Evolutionary conservation across 2,888 invertebrate species (phyloP), one percentile per base, ranked within the genome.

Genomic region (Cephus pulcher): DNA sequence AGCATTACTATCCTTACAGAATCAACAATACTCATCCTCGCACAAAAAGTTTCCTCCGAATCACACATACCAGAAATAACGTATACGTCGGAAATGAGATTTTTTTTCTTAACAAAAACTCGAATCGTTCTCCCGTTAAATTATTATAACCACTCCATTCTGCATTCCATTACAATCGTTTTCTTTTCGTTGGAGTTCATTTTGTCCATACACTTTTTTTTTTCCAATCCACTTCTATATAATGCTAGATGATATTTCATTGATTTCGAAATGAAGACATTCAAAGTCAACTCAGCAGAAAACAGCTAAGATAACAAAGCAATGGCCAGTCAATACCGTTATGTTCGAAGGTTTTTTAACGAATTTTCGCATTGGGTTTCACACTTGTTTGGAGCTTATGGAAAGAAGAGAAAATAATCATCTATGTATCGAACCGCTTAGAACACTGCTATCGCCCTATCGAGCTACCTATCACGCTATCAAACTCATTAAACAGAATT

Each of bases 41-140:
- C 79, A 76, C 77, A 75, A 83, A 75, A 83, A 82, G 86, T 88
- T 86, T 85, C 23, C 56, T 56, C 23, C 85, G 86, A 88, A 88
- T 88, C 86, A 88, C 83, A 83, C 78, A 11, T 34, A 83, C 78
- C 86, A 88, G 88, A 88, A 88, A 88, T 88, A 86, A 82, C 84
- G 86, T 87, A 85, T 85, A 84, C 81, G 79, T 84, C 87, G 88
- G 88, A 88, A 87, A 88, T 87, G 88, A 86, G 87, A 87, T 85
- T 86, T 86, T 84, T 81, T 34, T 34, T 11, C 34, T 34, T 34
- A 80, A 79, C 74, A 81, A 84, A 12, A 33, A 32, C 12, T 34
- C 71, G 32, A 71, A 71, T 71, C 71, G 71, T 11, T 34, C 71
- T 33, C 15, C 12, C 32, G 32, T 71, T 12, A 32, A 30, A 71